phyloP scores from a whole-genome alignment of 2,113 vertebrate species.

The Epinephelus lanceolatus region DNA sequence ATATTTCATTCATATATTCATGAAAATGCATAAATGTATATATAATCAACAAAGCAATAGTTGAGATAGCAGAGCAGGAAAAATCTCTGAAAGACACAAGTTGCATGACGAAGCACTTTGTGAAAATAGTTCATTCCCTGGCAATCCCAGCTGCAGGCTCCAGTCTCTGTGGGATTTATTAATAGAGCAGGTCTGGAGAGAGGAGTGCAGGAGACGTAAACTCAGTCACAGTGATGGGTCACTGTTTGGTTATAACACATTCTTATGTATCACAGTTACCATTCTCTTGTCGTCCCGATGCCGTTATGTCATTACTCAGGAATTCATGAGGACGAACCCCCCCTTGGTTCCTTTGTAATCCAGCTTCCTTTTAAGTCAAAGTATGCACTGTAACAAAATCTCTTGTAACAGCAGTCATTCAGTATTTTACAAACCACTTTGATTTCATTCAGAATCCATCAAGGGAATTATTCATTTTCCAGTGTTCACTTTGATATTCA shows the following conservation, averaged over 20 bases:
- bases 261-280: constrained; percentile 33
- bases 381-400: neutral
- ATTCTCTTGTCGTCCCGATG: neutral
- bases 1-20: constrained; percentile 48
- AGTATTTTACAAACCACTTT: constrained; percentile 1
- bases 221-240: constrained; percentile 45
- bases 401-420: neutral
- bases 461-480: constrained; percentile 12
- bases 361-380: constrained; percentile 2
- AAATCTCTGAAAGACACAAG: constrained; percentile 59
- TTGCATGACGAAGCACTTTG: constrained; percentile 79
- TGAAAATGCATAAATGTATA: constrained; percentile 31
- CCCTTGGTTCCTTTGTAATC: neutral
- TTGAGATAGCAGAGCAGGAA: constrained; percentile 10
- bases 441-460: constrained; percentile 27
- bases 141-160: constrained; percentile 53
- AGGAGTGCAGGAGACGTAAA: constrained; percentile 56
- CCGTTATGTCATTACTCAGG: constrained; percentile 4
- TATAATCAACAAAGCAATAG: constrained; percentile 20
- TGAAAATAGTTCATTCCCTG: constrained; percentile 65
- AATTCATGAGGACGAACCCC: neutral
- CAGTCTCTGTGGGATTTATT: constrained; percentile 70
- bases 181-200: constrained; percentile 72
- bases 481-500: constrained; percentile 11
- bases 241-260: constrained; percentile 49